Evolutionary conservation across 2,113 vertebrate species (phyloP), one percentile per base, ranked within the genome.

Genomic region (Chaetodon auriga): DNA sequence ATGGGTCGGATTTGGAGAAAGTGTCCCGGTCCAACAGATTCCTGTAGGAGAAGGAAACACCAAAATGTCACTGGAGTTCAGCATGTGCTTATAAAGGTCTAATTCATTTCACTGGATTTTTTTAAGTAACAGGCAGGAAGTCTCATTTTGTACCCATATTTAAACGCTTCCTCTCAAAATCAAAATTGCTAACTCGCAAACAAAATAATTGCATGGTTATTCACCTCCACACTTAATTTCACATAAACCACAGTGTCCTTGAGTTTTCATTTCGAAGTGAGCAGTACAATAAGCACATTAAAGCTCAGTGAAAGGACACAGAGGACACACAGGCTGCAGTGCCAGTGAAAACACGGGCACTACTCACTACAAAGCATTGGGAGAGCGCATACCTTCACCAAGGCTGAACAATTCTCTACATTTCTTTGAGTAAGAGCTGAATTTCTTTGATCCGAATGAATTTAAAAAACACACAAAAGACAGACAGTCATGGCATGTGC

Each of bases 1-100:
- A 35, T 63, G 97, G 97, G 84, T 99, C 98, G 0, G 98, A 99
- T 92, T 99, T 99, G 94, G 98, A 98, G 94, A 99, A 99, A 68
- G 97, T 99, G 94, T 99, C 98, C 90, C 95, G 96, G 93, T 99
- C 97, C 95, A 99, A 91, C 45, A 99, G 97, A 86, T 97, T 95
- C 93, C 98, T 99, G 92, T 6, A 88, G 45, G 58, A 91, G 68
- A 79, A 73, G 38, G 60, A 84, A 83, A 80, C 21, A 76, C 82
- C 14, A 71, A 78, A 83, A 78, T 53, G 13, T 57, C 7, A 70
- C 18, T 45, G 2, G 6, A 61, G 2, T 63, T 4, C n/a, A 6
- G 25, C 5, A 23, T 49, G 7, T 57, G 51, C 51, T 5, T 48
- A 8, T 70, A 10, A 36, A 19, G 23, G 23, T 54, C 12, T 35